phyloP scores from a whole-genome alignment of 2,113 vertebrate species.

The Rattus norvegicus region DNA sequence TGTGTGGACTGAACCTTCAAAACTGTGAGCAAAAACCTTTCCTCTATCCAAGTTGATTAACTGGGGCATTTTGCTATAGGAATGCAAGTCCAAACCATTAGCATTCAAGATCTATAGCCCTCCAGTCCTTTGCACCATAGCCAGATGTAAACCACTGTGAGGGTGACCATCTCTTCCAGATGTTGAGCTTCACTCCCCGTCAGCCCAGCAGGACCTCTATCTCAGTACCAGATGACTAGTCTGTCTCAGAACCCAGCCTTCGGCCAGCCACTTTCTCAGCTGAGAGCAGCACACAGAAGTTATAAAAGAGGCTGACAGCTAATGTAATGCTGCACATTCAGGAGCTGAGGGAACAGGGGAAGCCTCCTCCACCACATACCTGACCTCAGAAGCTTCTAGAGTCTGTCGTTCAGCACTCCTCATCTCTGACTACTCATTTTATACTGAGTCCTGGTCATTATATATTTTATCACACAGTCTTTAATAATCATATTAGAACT shows the following conservation, averaged over 20 bases:
- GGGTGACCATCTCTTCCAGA: neutral
- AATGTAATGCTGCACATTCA: neutral
- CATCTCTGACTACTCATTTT: neutral
- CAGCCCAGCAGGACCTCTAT: neutral
- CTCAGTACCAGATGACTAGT: neutral
- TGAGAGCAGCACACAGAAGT: neutral
- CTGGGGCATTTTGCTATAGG: neutral
- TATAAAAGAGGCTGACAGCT: neutral
- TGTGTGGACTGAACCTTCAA: neutral
- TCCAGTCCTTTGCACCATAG: neutral
- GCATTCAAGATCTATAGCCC: neutral
- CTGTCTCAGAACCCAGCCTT: neutral
- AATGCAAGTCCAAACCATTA: neutral
- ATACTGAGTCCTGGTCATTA: constrained; percentile 6
- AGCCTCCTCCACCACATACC: neutral
- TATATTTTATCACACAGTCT: constrained; percentile 18
- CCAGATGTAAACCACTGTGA: neutral
- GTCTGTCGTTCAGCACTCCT: neutral
- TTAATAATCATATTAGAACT: constrained; percentile 42
- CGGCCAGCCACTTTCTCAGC: neutral
- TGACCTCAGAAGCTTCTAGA: neutral
- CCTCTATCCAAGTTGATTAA: neutral
- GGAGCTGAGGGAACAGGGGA: neutral
- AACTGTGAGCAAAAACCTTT: neutral
- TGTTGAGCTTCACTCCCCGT: neutral